A percentile compares a stretch with the other conserved stretches of the same genome.
These are phyloP conservation scores for Thomomys bottae DNA, from an alignment of 2,113 vertebrate species.

Conservation along the genomic window DNA sequence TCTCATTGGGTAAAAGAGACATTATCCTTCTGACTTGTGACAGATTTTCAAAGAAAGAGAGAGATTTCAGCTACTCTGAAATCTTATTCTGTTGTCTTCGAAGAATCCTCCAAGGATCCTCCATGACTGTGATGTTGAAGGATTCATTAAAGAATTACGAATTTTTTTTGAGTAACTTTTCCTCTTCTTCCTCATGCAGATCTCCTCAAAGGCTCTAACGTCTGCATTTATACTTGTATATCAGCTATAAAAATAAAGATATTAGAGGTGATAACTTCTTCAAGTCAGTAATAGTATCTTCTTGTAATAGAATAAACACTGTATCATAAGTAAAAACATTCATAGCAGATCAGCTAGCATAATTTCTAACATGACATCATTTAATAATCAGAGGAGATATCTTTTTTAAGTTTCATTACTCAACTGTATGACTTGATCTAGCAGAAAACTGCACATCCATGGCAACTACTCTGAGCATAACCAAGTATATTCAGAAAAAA, in stretches of 20 bases:
- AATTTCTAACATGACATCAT: constrained; percentile 46
- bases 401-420: constrained; percentile 29
- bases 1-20: constrained; percentile 78
- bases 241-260: constrained; percentile 48
- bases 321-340: not conserved
- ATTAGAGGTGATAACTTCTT: not conserved
- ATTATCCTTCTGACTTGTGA: constrained; percentile 83
- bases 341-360: not conserved
- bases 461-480: not conserved
- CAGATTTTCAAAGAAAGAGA: constrained; percentile 82
- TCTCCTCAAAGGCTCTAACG: not conserved
- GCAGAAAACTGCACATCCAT: constrained; percentile 11
- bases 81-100: constrained; percentile 71
- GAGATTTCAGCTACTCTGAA: constrained; percentile 74
- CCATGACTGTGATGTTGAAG: constrained; percentile 61
- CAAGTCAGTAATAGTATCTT: not conserved
- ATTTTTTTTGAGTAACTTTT: constrained; percentile 66
- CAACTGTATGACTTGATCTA: constrained; percentile 19
- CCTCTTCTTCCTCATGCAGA: not conserved
- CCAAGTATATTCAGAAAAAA: constrained; percentile 12
- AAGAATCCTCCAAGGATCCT: constrained; percentile 72
- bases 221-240: not conserved
- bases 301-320: not conserved
- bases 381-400: constrained; percentile 39
- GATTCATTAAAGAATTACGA: constrained; percentile 73